These are phyloP conservation scores for Lepus europaeus DNA, from an alignment of 2,113 vertebrate species.

Conservation along the genomic window DNA sequence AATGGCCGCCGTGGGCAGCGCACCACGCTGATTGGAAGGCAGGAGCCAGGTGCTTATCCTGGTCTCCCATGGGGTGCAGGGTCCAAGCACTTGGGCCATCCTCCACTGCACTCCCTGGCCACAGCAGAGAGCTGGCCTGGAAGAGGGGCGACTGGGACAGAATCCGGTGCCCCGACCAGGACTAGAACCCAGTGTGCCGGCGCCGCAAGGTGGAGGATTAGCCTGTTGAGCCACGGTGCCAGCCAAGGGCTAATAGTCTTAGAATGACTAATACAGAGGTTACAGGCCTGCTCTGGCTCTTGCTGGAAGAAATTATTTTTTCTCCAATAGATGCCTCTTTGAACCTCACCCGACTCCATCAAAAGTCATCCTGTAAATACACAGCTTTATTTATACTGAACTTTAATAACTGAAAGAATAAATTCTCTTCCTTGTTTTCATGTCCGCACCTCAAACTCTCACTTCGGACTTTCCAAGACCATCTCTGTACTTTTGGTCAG, in stretches of 20 bases:
- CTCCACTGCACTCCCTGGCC: no score
- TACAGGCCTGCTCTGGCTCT: not conserved
- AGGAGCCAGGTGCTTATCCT: no score
- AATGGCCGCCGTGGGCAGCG: no score
- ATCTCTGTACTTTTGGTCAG: not conserved
- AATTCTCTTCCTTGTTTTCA: not conserved
- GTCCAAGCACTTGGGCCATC: no score
- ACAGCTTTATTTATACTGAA: not conserved
- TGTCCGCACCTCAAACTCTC: not conserved
- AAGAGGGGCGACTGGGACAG: no score
- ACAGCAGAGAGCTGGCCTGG: no score
- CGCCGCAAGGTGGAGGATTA: no score
- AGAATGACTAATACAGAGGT: not conserved
- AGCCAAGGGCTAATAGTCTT: not conserved
- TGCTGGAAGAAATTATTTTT: conserved; percentile 1
- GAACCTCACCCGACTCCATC: not conserved
- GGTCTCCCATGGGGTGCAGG: no score
- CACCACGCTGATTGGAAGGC: no score
- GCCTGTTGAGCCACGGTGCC: no score
- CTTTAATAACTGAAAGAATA: not conserved
- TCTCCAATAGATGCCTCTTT: not conserved
- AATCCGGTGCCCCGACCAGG: no score
- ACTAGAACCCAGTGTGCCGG: no score
- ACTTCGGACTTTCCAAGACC: not conserved
- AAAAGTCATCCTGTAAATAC: not conserved